These are phyloP conservation scores for Drosophila parthenogenetica DNA, from an alignment of 2,888 invertebrate genomes.

Conservation along the genomic window DNA sequence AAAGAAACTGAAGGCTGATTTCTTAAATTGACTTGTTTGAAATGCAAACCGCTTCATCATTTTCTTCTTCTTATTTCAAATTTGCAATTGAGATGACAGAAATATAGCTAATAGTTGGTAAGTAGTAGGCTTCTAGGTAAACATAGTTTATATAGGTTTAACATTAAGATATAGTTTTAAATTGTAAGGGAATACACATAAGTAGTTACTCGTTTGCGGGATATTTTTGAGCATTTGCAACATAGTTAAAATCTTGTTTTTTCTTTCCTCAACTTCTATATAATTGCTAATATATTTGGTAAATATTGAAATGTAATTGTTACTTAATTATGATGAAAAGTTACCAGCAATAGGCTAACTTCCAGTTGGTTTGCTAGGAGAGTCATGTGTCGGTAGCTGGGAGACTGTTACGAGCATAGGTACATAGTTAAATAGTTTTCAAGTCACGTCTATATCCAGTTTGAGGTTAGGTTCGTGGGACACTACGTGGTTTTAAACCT, in stretches of 20 bases:
- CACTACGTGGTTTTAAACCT: slow-evolving; percentile 2
- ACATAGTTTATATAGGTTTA: slow-evolving; percentile 2
- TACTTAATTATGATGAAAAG: background rate
- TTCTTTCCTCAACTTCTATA: slow-evolving; percentile 1
- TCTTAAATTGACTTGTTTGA: slow-evolving; percentile 38
- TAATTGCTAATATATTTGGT: slow-evolving; percentile 14
- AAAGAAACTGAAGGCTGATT: slow-evolving; percentile 16
- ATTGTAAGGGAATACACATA: slow-evolving; percentile 11
- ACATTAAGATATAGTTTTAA: slow-evolving; percentile 18
- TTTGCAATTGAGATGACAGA: slow-evolving; percentile 4
- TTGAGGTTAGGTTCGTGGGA: background rate
- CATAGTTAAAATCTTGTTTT: slow-evolving; percentile 8
- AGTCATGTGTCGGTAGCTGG: background rate
- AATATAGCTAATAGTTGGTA: background rate
- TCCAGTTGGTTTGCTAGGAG: background rate
- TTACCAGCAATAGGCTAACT: background rate
- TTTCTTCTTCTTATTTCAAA: background rate
- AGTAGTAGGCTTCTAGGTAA: slow-evolving; percentile 8
- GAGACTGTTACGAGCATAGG: slow-evolving; percentile 18
- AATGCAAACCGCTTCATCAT: slow-evolving; percentile 11
- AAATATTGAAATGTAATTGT: slow-evolving; percentile 13
- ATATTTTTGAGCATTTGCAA: slow-evolving; percentile 44
- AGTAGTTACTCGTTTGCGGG: slow-evolving; percentile 27
- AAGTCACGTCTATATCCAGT: slow-evolving; percentile 6
- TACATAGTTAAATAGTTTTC: background rate